Percentiles rank a stretch among this genome's conserved stretches.
Evolutionary conservation across 2,888 invertebrate species (phyloP).

Genomic region (Synergus umbraculus): DNA sequence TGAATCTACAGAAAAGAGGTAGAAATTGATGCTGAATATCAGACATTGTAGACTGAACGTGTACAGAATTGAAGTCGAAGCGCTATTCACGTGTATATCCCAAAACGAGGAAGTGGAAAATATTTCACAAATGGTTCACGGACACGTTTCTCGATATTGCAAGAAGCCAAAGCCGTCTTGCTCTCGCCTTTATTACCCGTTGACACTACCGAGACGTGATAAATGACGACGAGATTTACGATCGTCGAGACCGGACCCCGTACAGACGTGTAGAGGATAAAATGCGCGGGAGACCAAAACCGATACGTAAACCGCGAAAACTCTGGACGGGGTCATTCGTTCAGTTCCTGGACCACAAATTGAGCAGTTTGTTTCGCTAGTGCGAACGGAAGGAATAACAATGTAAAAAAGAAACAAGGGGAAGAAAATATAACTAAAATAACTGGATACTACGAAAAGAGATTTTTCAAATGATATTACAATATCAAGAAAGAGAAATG

Average conservation of each 20-base stretch:
- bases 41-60: conserved; percentile 8
- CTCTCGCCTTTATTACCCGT: conserved; percentile 48
- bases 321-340: conserved; percentile 66
- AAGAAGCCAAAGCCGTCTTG: conserved; percentile 47
- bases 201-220: conserved; percentile 57
- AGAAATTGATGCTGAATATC: conserved; percentile 2
- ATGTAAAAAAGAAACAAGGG: not conserved
- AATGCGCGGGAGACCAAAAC: conserved; percentile 50
- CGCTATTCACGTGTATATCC: conserved; percentile 6
- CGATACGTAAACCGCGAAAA: conserved; percentile 68
- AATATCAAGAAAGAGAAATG: not conserved
- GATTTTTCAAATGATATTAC: not conserved
- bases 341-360: conserved; percentile 70
- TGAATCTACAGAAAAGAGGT: not conserved
- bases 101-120: conserved; percentile 11
- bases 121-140: conserved; percentile 9
- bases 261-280: conserved; percentile 55
- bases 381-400: conserved; percentile 9
- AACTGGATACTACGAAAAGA: not conserved
- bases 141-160: conserved; percentile 46
- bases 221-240: conserved; percentile 63
- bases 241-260: conserved; percentile 49
- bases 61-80: not conserved
- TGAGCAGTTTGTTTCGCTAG: conserved; percentile 72
- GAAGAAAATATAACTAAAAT: not conserved